Conservation (phyloP, 2,888 invertebrate genomes). For the Phytoseiulus persimilis region DNA sequence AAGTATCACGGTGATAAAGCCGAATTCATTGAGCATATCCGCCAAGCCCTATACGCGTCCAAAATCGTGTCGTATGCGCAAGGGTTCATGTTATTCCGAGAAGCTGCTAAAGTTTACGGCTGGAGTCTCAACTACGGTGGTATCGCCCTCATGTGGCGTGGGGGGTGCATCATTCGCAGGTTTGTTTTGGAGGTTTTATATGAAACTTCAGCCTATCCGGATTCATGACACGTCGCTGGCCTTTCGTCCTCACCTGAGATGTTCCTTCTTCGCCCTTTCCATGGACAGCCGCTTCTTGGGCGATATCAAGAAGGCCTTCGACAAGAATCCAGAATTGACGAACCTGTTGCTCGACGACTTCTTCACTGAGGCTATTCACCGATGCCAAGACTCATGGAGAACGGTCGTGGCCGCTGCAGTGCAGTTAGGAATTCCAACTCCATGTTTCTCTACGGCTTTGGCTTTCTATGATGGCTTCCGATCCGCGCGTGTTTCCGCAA, state of each 20-base stretch:
- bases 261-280: not conserved
- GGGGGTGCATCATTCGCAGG: constrained; percentile 96
- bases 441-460: constrained; percentile 82
- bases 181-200: constrained; percentile 49
- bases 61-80: constrained; percentile 98
- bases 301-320: constrained; percentile 85
- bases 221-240: not conserved
- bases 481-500: constrained; percentile 76
- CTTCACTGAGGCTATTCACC: constrained; percentile 73
- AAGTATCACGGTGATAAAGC: constrained; percentile 65
- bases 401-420: constrained; percentile 63
- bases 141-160: constrained; percentile 98
- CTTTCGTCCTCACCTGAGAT: not conserved
- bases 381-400: constrained; percentile 74
- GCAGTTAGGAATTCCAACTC: constrained; percentile 77
- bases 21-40: constrained; percentile 71
- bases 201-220: no score
- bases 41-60: constrained; percentile 85
- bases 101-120: constrained; percentile 77
- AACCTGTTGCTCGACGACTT: constrained; percentile 87
- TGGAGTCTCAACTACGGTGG: constrained; percentile 97
- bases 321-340: constrained; percentile 70
- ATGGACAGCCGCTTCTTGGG: constrained; percentile 69
- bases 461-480: constrained; percentile 97
- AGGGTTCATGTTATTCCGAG: constrained; percentile 87